These are phyloP conservation scores for Diplosoma virens DNA, from an alignment of 23 tunicate genomes.

Conservation along the genomic window DNA sequence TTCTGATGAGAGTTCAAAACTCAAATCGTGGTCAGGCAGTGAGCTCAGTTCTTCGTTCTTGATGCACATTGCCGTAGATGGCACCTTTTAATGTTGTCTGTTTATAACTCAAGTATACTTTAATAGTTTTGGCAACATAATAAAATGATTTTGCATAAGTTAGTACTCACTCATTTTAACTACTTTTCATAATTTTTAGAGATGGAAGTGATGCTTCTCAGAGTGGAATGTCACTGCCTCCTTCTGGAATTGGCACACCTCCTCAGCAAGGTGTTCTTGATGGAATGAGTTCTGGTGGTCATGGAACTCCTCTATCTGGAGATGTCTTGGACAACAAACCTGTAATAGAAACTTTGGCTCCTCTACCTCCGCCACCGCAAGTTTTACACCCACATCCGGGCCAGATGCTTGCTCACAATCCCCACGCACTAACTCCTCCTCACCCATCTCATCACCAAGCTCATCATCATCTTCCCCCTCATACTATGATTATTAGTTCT, in stretches of 20 bases:
- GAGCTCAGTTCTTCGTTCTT: no score
- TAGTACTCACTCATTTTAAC: no score
- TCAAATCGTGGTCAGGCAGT: no score
- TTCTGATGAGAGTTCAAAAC: no score
- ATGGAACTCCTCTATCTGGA: constrained; percentile 44
- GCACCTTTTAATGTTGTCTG: no score
- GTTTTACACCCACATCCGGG: constrained; percentile 53
- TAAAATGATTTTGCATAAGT: no score
- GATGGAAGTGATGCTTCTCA: constrained; percentile 89
- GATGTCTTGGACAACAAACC: constrained; percentile 71
- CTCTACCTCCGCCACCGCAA: constrained; percentile 33
- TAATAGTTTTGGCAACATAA: no score
- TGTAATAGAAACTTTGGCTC: constrained; percentile 47
- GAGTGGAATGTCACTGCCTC: constrained; percentile 55
- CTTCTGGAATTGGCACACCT: constrained; percentile 75
- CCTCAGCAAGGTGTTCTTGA: constrained; percentile 65
- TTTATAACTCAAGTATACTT: no score
- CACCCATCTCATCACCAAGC: constrained; percentile 57
- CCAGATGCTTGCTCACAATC: constrained; percentile 51
- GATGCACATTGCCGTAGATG: no score
- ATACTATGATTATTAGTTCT: constrained; percentile 83
- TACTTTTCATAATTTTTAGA: constrained; percentile 30
- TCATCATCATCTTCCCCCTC: constrained; percentile 61
- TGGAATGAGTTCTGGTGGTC: constrained; percentile 49
- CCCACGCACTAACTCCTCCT: constrained; percentile 82